Percentiles rank a stretch among this genome's conserved stretches.
Evolutionary conservation across 2,888 invertebrate species (phyloP).

Genomic region (Drosophila planitibia): DNA sequence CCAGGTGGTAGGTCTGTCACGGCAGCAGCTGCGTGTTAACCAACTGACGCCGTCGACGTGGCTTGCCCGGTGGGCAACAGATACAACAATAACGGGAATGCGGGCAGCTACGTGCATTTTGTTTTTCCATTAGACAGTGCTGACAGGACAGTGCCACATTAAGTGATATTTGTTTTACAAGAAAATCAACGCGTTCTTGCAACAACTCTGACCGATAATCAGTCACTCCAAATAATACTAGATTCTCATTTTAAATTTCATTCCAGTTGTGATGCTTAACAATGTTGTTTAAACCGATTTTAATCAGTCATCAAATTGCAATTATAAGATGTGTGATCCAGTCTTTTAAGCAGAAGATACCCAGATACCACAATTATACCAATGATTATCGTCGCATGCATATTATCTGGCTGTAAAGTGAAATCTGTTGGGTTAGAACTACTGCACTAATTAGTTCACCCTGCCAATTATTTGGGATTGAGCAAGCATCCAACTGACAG

Average conservation of each 20-base stretch:
- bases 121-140: constrained; percentile 69
- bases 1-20: constrained; percentile 31
- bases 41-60: constrained; percentile 39
- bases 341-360: constrained; percentile 49
- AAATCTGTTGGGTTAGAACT: constrained; percentile 60
- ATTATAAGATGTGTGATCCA: constrained; percentile 52
- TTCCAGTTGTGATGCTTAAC: constrained; percentile 46
- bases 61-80: constrained; percentile 26
- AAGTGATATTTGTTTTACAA: constrained; percentile 80
- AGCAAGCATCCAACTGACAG: constrained; percentile 30
- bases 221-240: constrained; percentile 28
- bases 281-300: constrained; percentile 61
- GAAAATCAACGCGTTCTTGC: constrained; percentile 73
- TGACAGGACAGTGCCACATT: constrained; percentile 58
- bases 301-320: constrained; percentile 59
- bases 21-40: constrained; percentile 49
- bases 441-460: constrained; percentile 72
- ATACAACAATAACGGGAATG: constrained; percentile 18
- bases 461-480: constrained; percentile 41
- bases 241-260: constrained; percentile 65
- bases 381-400: constrained; percentile 28
- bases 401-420: constrained; percentile 41
- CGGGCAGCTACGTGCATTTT: constrained; percentile 70
- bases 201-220: constrained; percentile 24
- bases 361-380: constrained; percentile 18